These are phyloP conservation scores for Drosophila prostipennis DNA, from an alignment of 2,888 invertebrate species.

Conservation along the genomic window DNA sequence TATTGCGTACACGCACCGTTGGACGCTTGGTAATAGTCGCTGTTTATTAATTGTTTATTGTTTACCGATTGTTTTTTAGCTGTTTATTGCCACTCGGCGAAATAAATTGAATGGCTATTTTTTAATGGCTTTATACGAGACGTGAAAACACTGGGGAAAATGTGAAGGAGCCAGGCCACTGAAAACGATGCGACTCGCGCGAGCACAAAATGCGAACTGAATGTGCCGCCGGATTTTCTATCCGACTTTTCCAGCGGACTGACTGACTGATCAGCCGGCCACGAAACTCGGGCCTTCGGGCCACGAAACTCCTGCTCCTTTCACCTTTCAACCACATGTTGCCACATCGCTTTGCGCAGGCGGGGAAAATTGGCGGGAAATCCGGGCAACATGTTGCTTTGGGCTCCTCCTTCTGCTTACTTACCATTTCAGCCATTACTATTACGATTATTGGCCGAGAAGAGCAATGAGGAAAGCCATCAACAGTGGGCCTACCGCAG, in stretches of 20 bases:
- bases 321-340: constrained; percentile 52
- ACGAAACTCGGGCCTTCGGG: constrained; percentile 32
- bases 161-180: constrained; percentile 14
- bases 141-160: constrained; percentile 29
- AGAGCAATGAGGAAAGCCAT: constrained; percentile 49
- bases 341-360: constrained; percentile 41
- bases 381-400: constrained; percentile 57
- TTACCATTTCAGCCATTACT: constrained; percentile 2
- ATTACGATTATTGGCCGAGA: constrained; percentile 3
- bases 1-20: constrained; percentile 38
- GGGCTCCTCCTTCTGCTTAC: background rate
- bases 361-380: constrained; percentile 34
- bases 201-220: constrained; percentile 71
- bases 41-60: constrained; percentile 23
- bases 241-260: constrained; percentile 35
- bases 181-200: constrained; percentile 54
- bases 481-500: constrained; percentile 35
- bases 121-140: constrained; percentile 44
- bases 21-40: constrained; percentile 17
- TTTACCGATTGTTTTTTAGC: constrained; percentile 5
- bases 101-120: constrained; percentile 29
- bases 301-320: constrained; percentile 21
- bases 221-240: constrained; percentile 27
- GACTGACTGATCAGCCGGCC: constrained; percentile 65
- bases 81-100: constrained; percentile 17